phyloP scores from a whole-genome alignment of 2,888 invertebrate genomes.

The Heliconius erato region DNA sequence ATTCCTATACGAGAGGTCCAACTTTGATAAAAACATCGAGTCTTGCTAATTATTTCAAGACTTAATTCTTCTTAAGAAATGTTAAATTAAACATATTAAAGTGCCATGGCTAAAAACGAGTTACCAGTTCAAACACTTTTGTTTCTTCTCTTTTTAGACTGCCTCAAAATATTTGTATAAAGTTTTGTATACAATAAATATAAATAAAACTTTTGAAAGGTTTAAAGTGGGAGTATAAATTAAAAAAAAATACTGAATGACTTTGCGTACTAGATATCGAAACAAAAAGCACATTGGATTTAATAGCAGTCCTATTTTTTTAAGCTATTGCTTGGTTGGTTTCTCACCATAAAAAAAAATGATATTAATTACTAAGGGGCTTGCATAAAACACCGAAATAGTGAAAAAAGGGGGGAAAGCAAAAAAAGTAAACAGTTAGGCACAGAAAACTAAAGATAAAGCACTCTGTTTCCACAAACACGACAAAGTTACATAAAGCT shows the following conservation, averaged over 20 bases:
- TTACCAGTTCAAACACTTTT: not conserved
- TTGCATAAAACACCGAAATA: too few relatives aligned
- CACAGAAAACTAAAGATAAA: not conserved
- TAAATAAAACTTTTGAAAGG: not conserved
- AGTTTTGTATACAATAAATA: not conserved
- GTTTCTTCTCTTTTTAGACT: not conserved
- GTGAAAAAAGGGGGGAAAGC: too few relatives aligned
- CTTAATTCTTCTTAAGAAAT: conserved; percentile 8
- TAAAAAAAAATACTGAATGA: too few relatives aligned
- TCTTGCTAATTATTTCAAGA: conserved; percentile 8
- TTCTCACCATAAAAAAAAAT: too few relatives aligned
- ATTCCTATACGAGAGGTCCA: not conserved
- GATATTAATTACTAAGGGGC: too few relatives aligned
- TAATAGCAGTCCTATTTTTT: too few relatives aligned
- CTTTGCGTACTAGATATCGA: too few relatives aligned
- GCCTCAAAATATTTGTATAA: not conserved
- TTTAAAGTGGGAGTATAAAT: not conserved
- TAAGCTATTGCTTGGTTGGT: too few relatives aligned
- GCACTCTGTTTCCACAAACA: not conserved
- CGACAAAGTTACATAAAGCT: not conserved
- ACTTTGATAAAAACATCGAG: conserved; percentile 1
- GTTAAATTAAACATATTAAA: conserved; percentile 8
- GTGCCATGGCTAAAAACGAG: not conserved
- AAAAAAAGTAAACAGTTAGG: too few relatives aligned
- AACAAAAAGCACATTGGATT: too few relatives aligned